Conservation (phyloP, 2,113 vertebrate genomes). For the Tragelaphus strepsiceros region DNA sequence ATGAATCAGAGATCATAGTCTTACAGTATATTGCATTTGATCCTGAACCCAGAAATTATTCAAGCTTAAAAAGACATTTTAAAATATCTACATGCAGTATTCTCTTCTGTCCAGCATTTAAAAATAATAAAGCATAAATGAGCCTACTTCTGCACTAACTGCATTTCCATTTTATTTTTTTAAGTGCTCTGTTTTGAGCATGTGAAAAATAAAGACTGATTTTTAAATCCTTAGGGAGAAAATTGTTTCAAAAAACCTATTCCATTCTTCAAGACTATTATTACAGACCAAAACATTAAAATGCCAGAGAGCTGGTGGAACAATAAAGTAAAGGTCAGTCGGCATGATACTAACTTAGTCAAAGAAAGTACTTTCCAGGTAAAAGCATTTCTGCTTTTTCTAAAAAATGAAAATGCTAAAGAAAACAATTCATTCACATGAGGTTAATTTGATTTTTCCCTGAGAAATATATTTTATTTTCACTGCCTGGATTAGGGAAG, state of each 20-base stretch:
- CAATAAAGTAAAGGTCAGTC: conserved; percentile 58
- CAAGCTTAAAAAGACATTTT: not conserved
- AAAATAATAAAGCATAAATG: not conserved
- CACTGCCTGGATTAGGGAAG: not conserved
- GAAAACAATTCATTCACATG: conserved; percentile 55
- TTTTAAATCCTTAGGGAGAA: conserved; percentile 59
- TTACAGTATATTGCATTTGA: not conserved
- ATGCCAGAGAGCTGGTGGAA: not conserved
- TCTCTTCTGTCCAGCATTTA: not conserved
- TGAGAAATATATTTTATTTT: conserved; percentile 43
- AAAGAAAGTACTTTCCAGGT: conserved; percentile 46
- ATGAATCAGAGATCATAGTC: not conserved
- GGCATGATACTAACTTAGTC: conserved; percentile 44
- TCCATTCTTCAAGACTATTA: conserved; percentile 53
- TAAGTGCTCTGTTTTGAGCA: conserved; percentile 54
- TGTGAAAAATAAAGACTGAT: conserved; percentile 40
- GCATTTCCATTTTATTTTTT: conserved; percentile 4
- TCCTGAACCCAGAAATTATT: not conserved
- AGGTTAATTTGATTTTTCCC: conserved; percentile 39
- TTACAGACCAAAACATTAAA: conserved; percentile 39
- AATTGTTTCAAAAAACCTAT: conserved; percentile 22
- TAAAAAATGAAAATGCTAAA: conserved; percentile 29
- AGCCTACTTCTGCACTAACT: not conserved
- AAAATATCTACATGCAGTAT: not conserved
- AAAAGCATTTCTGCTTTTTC: conserved; percentile 29